phyloP scores from a whole-genome alignment of 2,113 vertebrate genomes.

The Pterocles orientalis region DNA sequence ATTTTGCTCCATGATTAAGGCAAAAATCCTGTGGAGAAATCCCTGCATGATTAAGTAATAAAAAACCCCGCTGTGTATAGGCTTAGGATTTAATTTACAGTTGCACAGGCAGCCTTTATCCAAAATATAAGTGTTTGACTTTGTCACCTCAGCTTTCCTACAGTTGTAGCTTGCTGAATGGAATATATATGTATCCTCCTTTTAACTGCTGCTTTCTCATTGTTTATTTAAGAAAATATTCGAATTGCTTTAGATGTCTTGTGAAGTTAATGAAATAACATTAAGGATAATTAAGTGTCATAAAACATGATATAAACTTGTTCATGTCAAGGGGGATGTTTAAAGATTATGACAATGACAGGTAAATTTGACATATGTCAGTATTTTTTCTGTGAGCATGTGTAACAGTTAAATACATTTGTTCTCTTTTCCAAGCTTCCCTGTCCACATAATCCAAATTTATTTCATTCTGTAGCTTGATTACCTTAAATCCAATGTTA shows the following conservation, averaged over 20 bases:
- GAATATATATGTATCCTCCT: neutral
- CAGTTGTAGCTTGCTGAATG: neutral
- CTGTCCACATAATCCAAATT: neutral
- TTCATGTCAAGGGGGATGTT: conserved; percentile 72
- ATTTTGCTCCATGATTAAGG: neutral
- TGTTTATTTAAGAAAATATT: conserved; percentile 71
- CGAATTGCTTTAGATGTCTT: conserved; percentile 73
- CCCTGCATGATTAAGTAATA: neutral
- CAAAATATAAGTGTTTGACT: neutral
- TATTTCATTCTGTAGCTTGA: conserved; percentile 34
- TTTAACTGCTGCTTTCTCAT: conserved; percentile 17
- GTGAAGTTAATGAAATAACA: conserved; percentile 78
- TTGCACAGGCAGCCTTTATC: neutral
- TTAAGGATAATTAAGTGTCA: conserved; percentile 79
- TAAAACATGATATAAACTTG: conserved; percentile 74
- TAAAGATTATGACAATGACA: conserved; percentile 68
- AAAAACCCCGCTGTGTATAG: neutral
- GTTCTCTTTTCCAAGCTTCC: conserved; percentile 50
- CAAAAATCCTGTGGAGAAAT: neutral
- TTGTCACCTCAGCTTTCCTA: neutral
- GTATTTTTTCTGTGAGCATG: conserved; percentile 61
- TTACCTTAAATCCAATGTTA: neutral
- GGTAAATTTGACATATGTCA: conserved; percentile 73
- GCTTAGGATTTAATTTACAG: neutral
- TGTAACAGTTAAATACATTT: conserved; percentile 28